These are phyloP conservation scores for Ethmia dodecea DNA, from an alignment of 2,888 invertebrate species.

Conservation along the genomic window DNA sequence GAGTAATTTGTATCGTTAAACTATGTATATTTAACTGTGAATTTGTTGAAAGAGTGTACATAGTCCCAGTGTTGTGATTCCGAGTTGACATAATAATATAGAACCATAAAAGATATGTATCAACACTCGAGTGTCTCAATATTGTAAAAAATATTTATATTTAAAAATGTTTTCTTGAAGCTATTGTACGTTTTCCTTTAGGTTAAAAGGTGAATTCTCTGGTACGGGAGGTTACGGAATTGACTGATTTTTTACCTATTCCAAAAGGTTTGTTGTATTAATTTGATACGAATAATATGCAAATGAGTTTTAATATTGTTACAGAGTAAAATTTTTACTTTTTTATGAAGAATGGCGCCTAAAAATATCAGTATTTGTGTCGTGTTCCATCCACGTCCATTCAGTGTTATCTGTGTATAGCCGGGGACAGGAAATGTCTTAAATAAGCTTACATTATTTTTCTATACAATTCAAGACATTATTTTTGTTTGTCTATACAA, in stretches of 20 bases:
- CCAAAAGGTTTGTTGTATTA: conserved; percentile 22
- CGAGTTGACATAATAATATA: conserved; percentile 39
- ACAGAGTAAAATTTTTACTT: conserved; percentile 6
- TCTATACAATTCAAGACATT: no score
- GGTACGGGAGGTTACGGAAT: conserved; percentile 41
- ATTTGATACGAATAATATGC: conserved; percentile 19
- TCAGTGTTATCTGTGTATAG: no score
- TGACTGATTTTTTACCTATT: conserved; percentile 52
- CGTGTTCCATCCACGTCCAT: no score
- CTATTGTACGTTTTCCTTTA: conserved; percentile 39
- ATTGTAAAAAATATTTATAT: conserved; percentile 32
- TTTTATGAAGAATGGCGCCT: no score
- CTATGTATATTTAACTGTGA: conserved; percentile 31
- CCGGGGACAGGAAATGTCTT: no score
- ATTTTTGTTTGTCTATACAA: no score
- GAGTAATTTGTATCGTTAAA: conserved; percentile 38
- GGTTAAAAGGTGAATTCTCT: conserved; percentile 26
- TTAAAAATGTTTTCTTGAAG: conserved; percentile 27
- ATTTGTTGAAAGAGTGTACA: conserved; percentile 46
- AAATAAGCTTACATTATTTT: no score
- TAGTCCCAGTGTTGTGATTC: conserved; percentile 67
- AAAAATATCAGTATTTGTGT: no score
- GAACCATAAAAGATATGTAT: conserved; percentile 20
- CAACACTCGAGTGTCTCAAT: conserved; percentile 31
- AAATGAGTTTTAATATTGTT: conserved; percentile 10